Conservation (phyloP, 1,140 invertebrate species). For the Pachyrhynchus sulphureomaculatus region DNA sequence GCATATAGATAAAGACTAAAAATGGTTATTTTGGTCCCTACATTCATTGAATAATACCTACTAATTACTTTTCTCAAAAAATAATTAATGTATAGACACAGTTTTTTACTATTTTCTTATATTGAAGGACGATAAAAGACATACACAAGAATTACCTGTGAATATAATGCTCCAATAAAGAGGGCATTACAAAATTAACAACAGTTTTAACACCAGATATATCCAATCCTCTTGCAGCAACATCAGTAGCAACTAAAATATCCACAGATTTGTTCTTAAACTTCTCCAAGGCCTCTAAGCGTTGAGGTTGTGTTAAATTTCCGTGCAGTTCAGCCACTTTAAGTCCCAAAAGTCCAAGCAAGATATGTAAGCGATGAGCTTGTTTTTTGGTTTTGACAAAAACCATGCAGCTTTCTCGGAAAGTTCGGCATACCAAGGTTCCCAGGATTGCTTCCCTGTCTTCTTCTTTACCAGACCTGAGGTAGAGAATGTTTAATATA, state of each 20-base stretch:
- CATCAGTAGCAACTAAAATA: slow-evolving; percentile 92
- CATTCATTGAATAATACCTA: too few relatives aligned
- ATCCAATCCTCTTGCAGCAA: slow-evolving; percentile 94
- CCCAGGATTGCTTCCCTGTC: slow-evolving; percentile 90
- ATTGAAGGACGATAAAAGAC: too few relatives aligned
- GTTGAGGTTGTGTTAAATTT: slow-evolving; percentile 89
- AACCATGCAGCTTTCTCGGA: slow-evolving; percentile 87
- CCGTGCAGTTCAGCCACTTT: slow-evolving; percentile 89
- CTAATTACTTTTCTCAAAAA: too few relatives aligned
- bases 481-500: background rate
- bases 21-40: too few relatives aligned
- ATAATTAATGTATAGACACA: too few relatives aligned
- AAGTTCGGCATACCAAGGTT: slow-evolving; percentile 90
- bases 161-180: slow-evolving; percentile 93
- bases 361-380: slow-evolving; percentile 88
- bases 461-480: slow-evolving; percentile 72
- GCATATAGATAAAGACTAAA: too few relatives aligned
- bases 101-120: too few relatives aligned
- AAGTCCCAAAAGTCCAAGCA: slow-evolving; percentile 75
- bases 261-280: slow-evolving; percentile 90
- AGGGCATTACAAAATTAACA: slow-evolving; percentile 95
- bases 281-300: slow-evolving; percentile 83
- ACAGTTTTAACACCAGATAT: slow-evolving; percentile 96
- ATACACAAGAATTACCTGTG: slow-evolving; percentile 64
- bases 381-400: slow-evolving; percentile 96